Base-by-base conservation (phyloP, 2,113 vertebrate species). In the Chloropsis hardwickii region DNA sequence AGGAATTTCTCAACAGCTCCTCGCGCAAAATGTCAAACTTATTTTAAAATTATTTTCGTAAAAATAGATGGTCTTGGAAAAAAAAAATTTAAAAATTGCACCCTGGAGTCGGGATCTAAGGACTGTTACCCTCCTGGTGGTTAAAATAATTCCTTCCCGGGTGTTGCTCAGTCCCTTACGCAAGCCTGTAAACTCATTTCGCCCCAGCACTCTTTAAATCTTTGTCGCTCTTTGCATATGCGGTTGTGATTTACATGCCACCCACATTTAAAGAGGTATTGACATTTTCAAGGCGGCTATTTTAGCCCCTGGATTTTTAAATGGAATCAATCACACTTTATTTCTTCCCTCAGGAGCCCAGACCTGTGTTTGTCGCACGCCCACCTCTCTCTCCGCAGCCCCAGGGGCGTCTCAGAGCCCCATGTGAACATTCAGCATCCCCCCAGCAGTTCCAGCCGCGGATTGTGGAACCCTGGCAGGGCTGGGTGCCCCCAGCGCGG, bases 181-280 rank as follows among this genome's bases (percentile, higher is more conserved):
- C 95, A 95, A 97, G 86, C 80, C 47, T 88, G 84, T 89, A 95
- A 93, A 94, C 92, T 90, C 71, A 50, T 88, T 79, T 96, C 60
- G 91, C 86, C 94, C 82, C 85, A 91, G 93, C 92, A 91, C 83
- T 85, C 93, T 58, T 45, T 67, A 88, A 86, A 90, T 90, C 88
- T 84, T 92, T 86, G 88, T 94, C 57, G 11, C 72, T 92, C 62
- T 91, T 88, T 90, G 86, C 92, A 79, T 93, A 93, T 88, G 88
- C 24, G 93, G 88, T 88, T 93, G 95, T 79, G 60, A 95, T 92
- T 92, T 93, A 86, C 92, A 94, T 83, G 86, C 94, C 95, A 86
- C 95, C 94, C 95, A 95, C 93, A 92, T 78, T 95, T 96, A 96
- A 90, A 96, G 94, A 86, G 86, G 72, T 90, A 94, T 94, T 86